Conservation (phyloP, 1,140 invertebrate genomes). For the Muscidifurax raptorellus region DNA sequence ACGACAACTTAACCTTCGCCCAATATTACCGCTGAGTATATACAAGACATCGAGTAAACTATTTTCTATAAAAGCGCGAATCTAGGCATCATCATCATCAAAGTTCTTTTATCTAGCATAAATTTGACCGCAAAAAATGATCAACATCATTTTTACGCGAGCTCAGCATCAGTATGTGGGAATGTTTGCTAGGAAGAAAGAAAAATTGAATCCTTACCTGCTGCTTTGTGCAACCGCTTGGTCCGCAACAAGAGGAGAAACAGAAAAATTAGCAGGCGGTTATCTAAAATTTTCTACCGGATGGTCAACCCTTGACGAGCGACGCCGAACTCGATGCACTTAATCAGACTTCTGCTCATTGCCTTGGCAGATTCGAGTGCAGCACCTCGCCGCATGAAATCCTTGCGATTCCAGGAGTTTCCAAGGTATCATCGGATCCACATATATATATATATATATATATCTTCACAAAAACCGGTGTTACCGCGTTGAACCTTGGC, state of each 20-base stretch:
- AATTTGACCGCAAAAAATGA: no score
- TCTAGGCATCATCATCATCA: no score
- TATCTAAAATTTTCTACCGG: neutral
- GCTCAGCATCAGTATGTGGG: no score
- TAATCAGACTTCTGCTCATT: neutral
- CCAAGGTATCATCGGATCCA: neutral
- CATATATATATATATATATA: neutral
- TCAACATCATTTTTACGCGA: neutral
- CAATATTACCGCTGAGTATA: no score
- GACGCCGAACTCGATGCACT: neutral
- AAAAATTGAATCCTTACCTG: neutral
- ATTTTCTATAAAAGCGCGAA: no score
- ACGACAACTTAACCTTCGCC: no score
- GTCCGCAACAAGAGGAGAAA: neutral
- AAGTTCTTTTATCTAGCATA: no score
- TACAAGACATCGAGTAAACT: no score
- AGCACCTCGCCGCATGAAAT: slow-evolving; percentile 10
- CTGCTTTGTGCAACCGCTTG: neutral
- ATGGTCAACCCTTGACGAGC: neutral
- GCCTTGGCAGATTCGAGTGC: slow-evolving; percentile 26
- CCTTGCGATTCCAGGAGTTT: slow-evolving; percentile 24
- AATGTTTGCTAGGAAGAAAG: no score
- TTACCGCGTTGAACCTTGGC: neutral
- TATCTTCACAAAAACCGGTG: neutral
- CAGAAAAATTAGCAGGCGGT: neutral